These are phyloP conservation scores for Centropus bengalensis DNA, from an alignment of 2,113 vertebrate genomes.

Conservation along the genomic window DNA sequence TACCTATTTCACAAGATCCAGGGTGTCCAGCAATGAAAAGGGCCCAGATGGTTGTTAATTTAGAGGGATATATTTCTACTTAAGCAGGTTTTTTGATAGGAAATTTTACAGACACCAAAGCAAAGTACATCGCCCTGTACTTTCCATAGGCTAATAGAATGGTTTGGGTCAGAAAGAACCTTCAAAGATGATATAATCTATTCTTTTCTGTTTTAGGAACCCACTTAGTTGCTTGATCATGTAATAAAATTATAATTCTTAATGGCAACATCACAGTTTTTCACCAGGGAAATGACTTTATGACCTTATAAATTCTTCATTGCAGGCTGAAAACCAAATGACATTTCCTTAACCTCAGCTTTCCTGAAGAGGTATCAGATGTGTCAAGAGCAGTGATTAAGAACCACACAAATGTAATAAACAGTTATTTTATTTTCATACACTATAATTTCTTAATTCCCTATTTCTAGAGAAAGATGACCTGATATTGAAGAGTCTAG, in stretches of 20 bases:
- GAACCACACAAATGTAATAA: background rate
- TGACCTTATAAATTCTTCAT: background rate
- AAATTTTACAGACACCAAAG: background rate
- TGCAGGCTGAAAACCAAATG: background rate
- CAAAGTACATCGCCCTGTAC: background rate
- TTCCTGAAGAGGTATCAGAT: background rate
- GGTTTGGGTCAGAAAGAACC: background rate
- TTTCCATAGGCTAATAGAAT: background rate
- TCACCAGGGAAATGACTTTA: background rate
- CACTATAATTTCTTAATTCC: background rate
- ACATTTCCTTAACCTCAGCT: background rate
- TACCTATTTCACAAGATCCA: constrained; percentile 16
- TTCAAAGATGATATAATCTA: background rate
- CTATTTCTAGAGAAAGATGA: background rate
- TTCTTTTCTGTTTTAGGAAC: background rate
- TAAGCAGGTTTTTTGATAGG: background rate
- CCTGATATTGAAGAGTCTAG: background rate
- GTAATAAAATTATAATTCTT: background rate
- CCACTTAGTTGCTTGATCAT: background rate
- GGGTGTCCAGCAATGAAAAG: background rate
- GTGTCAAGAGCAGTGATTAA: background rate
- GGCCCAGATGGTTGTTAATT: background rate
- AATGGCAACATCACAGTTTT: background rate
- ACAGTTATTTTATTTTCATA: background rate
- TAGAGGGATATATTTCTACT: background rate